Base-by-base conservation (phyloP, 1,140 invertebrate species). In the Drosophila ambigua region DNA sequence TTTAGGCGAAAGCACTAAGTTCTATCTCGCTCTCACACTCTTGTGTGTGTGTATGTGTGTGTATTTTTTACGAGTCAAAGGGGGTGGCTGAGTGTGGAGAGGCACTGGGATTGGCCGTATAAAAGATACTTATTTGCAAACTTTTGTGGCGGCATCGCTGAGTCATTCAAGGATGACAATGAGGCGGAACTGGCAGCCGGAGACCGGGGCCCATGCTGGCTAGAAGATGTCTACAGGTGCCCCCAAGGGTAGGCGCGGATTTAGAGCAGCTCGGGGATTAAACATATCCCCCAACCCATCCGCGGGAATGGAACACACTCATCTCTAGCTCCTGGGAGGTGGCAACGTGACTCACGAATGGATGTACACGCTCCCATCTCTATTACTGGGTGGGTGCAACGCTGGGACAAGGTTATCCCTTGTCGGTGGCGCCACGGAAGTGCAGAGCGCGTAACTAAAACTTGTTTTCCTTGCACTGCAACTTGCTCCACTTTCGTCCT, bases 81-180 rank as follows among this genome's bases (percentile, higher is more conserved):
- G 52, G 35, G 35, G 11, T 39, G 35, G 35, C 9, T 39, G 35
- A 9, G 9, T 3, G 9, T 35, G 31, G 9, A 20, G 51, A 43
- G 57, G 46, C 26, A 13, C 43, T 44, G 39, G 75, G 54, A 83
- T 83, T 83, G 71, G 75, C 75, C 60, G 62, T 74, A 88, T 87
- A 87, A 87, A 87, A 87, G 82, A 87, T 88, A 85, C 82, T 87
- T 87, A 87, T 87, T 87, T 87, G 83, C 49, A 87, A 87, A 87
- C 79, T 87, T 87, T 87, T 75, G 78, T 82, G 82, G 79, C 82
- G 78, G 78, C 78, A 72, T 44, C 52, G 65, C 83, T 88, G 82
- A 85, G 78, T 85, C 78, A 85, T 87, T 46, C 72, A 55, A 72
- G 57, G 77, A 71, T 71, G 67, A 71, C 67, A 71, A 71, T 69